Percentiles rank a stretch among this genome's conserved stretches.
These are phyloP conservation scores for Drosophila quadrilineata DNA, from an alignment of 1,140 invertebrate genomes.

Conservation along the genomic window DNA sequence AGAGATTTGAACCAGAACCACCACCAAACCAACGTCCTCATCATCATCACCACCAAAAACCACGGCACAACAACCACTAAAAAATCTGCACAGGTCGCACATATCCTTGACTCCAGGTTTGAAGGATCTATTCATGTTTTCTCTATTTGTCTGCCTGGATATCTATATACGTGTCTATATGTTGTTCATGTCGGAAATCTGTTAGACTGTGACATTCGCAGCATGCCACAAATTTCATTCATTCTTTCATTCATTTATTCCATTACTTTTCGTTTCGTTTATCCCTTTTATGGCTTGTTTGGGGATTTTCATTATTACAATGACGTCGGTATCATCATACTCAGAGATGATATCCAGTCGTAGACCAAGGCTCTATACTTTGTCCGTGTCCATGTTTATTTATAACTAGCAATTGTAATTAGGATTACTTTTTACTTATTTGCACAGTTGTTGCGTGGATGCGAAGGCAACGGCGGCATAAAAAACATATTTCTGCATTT, in stretches of 20 bases:
- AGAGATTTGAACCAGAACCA: not conserved
- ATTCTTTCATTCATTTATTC: constrained; percentile 46
- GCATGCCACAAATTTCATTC: constrained; percentile 51
- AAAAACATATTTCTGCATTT: constrained; percentile 70
- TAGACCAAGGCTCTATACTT: constrained; percentile 26
- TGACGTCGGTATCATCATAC: constrained; percentile 45
- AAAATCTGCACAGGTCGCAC: constrained; percentile 36
- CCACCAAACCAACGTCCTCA: constrained; percentile 9
- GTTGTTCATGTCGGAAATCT: constrained; percentile 41
- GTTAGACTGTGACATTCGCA: constrained; percentile 54
- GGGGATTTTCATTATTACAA: constrained; percentile 71
- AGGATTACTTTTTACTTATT: constrained; percentile 78
- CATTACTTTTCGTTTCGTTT: constrained; percentile 62
- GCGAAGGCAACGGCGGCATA: constrained; percentile 40
- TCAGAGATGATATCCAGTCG: constrained; percentile 1
- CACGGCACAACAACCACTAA: constrained; percentile 10
- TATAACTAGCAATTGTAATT: constrained; percentile 78
- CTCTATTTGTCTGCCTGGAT: not conserved
- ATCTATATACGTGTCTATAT: not conserved
- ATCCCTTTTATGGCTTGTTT: constrained; percentile 78
- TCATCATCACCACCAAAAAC: not conserved
- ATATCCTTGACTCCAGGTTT: constrained; percentile 22
- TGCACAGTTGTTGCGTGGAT: constrained; percentile 68
- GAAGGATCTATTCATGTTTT: constrained; percentile 3
- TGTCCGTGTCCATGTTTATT: constrained; percentile 66